These are phyloP conservation scores for Dynastes tityus DNA, from an alignment of 2,888 invertebrate genomes.

Conservation along the genomic window DNA sequence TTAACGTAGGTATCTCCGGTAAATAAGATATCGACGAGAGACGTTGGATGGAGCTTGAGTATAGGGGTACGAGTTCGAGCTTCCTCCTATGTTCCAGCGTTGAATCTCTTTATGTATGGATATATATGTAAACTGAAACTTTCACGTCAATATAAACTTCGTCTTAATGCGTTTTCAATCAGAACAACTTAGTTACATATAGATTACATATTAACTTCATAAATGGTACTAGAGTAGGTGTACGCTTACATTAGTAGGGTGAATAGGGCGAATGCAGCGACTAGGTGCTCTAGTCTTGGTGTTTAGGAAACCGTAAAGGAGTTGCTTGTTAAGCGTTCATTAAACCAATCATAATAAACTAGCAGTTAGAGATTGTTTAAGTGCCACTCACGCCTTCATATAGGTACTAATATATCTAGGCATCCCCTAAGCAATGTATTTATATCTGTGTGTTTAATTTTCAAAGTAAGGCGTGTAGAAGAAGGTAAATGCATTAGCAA, in stretches of 20 bases:
- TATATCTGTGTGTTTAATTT: no score
- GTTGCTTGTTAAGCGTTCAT: conserved; percentile 27
- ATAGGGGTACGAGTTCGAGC: not conserved
- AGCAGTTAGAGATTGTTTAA: not conserved
- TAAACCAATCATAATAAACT: conserved; percentile 19
- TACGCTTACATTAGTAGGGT: not conserved
- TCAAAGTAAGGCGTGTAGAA: no score
- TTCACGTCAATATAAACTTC: conserved; percentile 35
- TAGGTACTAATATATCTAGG: no score
- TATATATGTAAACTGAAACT: conserved; percentile 48
- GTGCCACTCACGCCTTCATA: no score
- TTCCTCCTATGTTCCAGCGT: not conserved
- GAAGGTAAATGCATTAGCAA: no score
- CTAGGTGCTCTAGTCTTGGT: not conserved
- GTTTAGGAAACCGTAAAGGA: conserved; percentile 32
- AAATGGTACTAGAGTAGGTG: conserved; percentile 6
- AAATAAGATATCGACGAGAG: conserved; percentile 41
- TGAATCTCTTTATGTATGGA: conserved; percentile 33
- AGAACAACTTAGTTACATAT: conserved; percentile 46
- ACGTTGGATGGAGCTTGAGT: not conserved
- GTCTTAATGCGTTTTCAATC: conserved; percentile 48
- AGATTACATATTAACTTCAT: conserved; percentile 47
- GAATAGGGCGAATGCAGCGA: no score
- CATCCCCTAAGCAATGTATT: no score
- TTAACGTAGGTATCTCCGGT: conserved; percentile 29